Base-by-base conservation (phyloP, 2,113 vertebrate species). In the Cyanistes caeruleus region DNA sequence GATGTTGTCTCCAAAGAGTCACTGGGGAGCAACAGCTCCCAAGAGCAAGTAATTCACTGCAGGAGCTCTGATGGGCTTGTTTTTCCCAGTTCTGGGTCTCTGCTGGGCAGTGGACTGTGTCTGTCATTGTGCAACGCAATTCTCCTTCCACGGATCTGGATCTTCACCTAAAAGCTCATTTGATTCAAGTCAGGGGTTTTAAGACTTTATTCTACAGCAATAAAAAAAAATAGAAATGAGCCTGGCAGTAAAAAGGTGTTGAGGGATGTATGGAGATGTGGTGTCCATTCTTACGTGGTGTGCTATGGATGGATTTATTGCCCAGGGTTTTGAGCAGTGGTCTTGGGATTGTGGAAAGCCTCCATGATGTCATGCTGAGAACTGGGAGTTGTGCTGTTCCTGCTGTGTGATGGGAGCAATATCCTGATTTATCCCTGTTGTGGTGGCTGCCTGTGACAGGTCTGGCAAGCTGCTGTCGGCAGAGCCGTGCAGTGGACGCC, bases 281-380 rank as follows among this genome's bases (percentile, higher is more conserved):
- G 52, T 78, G 64, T 70, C 60, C 89, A 60, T n/a, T 63, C 72
- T 7, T 21, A 15, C 1, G 0, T 59, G 72, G 51, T 67, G 72
- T 67, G 39, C 21, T 8, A 20, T 5, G 46, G 79, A 43, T 15
- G 43, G 59, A 41, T 77, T 84, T 84, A 82, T 72, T 39, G 13
- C 44, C 46, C 19, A 3, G 52, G 21, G 15, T 39, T 80, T 74
- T 64, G 7, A 3, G 0, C 28, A 79, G 27, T 10, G n/a, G 9
- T 56, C 49, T 37, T 7, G 31, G 67, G 73, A 23, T 3, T 84
- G 76, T 78, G 80, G 80, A 93, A 92, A 84, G 24, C 48, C 48
- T 92, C 83, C 30, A 63, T 87, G 92, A 96, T 1, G 15, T 90
- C 73, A 87, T 48, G 76, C 84, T 64, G 92, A 84, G 79, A 30